Evolutionary conservation across 1,140 invertebrate species (phyloP), one percentile per base, ranked within the genome.

Genomic region (Drosophila arizonae): DNA sequence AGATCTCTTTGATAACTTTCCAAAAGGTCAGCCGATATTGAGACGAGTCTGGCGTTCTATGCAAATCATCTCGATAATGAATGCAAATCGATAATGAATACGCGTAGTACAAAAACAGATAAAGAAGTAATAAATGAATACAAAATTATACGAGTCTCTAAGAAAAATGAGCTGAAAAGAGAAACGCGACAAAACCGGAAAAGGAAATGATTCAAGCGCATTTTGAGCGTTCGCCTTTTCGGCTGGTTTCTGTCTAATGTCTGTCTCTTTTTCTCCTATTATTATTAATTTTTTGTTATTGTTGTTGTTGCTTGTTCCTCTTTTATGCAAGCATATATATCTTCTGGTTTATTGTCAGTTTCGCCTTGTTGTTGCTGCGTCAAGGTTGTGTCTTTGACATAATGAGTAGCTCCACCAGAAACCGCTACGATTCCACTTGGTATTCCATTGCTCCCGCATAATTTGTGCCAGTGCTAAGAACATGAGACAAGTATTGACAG

Each of bases 171-270:
- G 69, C 33, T 28, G 33, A 52, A 68, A 61, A 58, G 43, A 78
- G 60, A 77, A 52, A 81, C 66, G 51, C 55, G 69, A 58, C 65
- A 41, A 84, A 85, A 87, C 82, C 82, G 81, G 81, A 86, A 86
- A 86, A 87, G 84, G 81, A 86, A 86, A 86, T 86, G 81, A 82
- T 82, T 81, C 61, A 78, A 81, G 62, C 71, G 60, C 60, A 72
- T 77, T 66, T 77, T 77, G 69, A 68, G 69, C 61, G 55, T 51
- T 54, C 26, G 46, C 36, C 30, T 64, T 79, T 79, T 61, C 62
- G 45, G 46, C 45, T 51, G 52, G 54, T 48, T 65, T 67, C 73
- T 51, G 61, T 64, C 11, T n/a, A n/a, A 24, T 24, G 21, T 30
- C 9, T 33, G 9, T 33, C 33, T 33, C 33, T 33, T 33, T 33